phyloP scores from a whole-genome alignment of 2,888 invertebrate genomes.

The Lottia scabra region DNA sequence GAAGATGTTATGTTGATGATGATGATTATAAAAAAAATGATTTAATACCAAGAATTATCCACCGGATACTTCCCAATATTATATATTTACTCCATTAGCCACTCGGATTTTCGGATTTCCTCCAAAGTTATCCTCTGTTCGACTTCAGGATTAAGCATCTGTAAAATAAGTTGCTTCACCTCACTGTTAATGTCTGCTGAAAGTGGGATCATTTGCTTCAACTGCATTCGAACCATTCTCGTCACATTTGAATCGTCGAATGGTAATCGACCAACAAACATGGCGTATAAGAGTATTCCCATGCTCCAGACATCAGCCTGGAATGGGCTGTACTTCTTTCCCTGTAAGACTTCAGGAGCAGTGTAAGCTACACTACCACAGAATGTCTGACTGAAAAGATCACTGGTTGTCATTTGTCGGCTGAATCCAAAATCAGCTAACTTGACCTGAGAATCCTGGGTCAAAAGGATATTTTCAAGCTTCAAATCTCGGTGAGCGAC shows the following conservation, averaged over 20 bases:
- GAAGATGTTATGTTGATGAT: neutral
- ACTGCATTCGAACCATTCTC: neutral
- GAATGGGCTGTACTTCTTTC: neutral
- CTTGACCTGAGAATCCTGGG: neutral
- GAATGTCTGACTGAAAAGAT: neutral
- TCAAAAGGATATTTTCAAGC: neutral
- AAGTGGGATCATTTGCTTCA: neutral
- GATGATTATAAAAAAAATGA: neutral
- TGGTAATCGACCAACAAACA: constrained; percentile 3
- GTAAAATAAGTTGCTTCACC: neutral
- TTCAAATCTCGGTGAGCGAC: constrained; percentile 5
- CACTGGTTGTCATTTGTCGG: neutral
- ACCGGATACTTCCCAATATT: constrained; percentile 1
- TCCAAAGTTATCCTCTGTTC: neutral
- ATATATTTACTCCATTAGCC: neutral
- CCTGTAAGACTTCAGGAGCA: constrained; percentile 2
- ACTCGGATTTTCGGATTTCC: neutral
- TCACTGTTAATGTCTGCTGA: neutral
- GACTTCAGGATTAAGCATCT: neutral
- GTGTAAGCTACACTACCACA: constrained; percentile 6
- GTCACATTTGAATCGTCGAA: constrained; percentile 3
- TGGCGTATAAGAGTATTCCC: neutral
- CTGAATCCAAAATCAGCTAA: constrained; percentile 6
- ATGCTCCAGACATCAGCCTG: neutral
- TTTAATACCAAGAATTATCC: neutral